These are phyloP conservation scores for Hippocampus barbouri DNA, from an alignment of 2,113 vertebrate genomes.

Conservation along the genomic window DNA sequence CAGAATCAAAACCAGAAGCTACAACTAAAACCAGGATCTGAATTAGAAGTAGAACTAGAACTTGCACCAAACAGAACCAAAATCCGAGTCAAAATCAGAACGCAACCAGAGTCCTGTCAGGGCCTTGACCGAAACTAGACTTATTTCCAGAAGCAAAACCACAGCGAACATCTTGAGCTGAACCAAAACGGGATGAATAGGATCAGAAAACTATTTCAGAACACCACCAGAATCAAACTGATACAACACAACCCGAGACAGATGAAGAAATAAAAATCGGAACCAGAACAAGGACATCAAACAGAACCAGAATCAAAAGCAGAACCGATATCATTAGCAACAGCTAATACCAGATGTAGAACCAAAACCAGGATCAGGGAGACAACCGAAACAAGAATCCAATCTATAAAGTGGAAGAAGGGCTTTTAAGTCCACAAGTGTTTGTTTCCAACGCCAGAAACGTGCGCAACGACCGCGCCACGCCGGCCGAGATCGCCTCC, in stretches of 20 bases:
- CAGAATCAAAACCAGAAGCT: neutral
- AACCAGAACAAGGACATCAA: neutral
- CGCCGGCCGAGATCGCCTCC: constrained; percentile 75
- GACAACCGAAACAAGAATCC: too few relatives aligned
- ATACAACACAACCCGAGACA: too few relatives aligned
- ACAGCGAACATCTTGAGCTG: too few relatives aligned
- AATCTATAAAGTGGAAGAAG: neutral
- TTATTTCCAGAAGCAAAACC: too few relatives aligned
- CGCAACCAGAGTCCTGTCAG: too few relatives aligned
- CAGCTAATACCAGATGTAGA: neutral
- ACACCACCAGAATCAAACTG: too few relatives aligned
- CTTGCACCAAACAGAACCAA: neutral
- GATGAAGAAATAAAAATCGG: neutral
- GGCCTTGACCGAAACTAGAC: too few relatives aligned
- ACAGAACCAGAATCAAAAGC: neutral
- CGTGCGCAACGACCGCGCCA: constrained; percentile 75
- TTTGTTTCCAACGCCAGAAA: constrained; percentile 50
- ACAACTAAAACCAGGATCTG: neutral
- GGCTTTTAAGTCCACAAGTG: neutral
- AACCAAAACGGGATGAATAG: too few relatives aligned
- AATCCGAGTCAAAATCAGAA: neutral
- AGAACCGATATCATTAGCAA: neutral
- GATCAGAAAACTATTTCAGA: too few relatives aligned
- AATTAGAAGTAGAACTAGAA: neutral
- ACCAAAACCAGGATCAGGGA: too few relatives aligned